A percentile compares a stretch with the other conserved stretches of the same genome.
Conservation (phyloP, 1,140 invertebrate genomes). For the Drosophila navojoa region DNA sequence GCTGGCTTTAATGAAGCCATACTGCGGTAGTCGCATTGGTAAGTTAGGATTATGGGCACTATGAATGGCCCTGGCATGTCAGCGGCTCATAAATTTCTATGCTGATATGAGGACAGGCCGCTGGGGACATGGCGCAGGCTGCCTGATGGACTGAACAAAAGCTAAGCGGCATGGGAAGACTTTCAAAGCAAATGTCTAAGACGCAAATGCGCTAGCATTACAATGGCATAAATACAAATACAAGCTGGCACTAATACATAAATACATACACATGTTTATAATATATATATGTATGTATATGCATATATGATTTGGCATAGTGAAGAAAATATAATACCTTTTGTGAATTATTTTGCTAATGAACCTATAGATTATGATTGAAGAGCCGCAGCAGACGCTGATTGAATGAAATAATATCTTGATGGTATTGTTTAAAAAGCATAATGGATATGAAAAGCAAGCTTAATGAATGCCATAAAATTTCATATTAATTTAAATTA, state of each 20-base stretch:
- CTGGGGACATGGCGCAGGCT: conserved; percentile 34
- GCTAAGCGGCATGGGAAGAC: conserved; percentile 27
- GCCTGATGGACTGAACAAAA: conserved; percentile 36
- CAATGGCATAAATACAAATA: conserved; percentile 11
- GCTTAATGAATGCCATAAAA: too few relatives aligned
- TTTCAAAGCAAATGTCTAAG: conserved; percentile 23
- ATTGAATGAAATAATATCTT: too few relatives aligned
- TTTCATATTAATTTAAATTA: too few relatives aligned
- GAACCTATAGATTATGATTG: conserved; percentile 8
- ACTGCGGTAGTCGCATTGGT: conserved; percentile 23
- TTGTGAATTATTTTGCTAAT: conserved; percentile 1
- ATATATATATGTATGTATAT: too few relatives aligned
- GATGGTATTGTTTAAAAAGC: too few relatives aligned
- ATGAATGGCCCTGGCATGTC: conserved; percentile 70
- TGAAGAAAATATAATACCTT: conserved; percentile 6
- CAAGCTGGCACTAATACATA: background rate
- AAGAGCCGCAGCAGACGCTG: too few relatives aligned
- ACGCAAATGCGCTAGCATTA: conserved; percentile 8
- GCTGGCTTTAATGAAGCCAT: conserved; percentile 74
- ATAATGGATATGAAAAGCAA: too few relatives aligned
- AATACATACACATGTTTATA: too few relatives aligned
- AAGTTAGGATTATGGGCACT: conserved; percentile 66
- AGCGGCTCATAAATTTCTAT: conserved; percentile 68
- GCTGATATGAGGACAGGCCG: conserved; percentile 44
- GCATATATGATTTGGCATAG: background rate